These are phyloP conservation scores for Tragelaphus buxtoni DNA, from an alignment of 2,113 vertebrate genomes.

Conservation along the genomic window DNA sequence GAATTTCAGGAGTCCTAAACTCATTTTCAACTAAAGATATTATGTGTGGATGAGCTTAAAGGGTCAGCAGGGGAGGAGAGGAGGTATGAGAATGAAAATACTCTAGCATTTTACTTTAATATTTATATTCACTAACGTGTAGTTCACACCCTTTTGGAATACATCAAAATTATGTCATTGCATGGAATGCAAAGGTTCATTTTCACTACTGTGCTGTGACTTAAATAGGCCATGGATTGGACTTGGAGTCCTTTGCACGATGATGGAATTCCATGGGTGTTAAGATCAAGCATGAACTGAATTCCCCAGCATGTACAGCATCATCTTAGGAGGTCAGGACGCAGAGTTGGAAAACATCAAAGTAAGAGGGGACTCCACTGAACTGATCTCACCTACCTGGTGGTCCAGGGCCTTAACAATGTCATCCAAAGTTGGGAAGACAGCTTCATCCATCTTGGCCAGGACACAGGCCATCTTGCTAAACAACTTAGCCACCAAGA, in stretches of 20 bases:
- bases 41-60: neutral
- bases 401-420: constrained; percentile 25
- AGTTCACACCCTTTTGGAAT: neutral
- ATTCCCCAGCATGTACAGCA: neutral
- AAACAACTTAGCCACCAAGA: constrained; percentile 54
- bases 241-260: neutral
- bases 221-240: neutral
- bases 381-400: constrained; percentile 42
- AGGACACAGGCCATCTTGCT: constrained; percentile 65
- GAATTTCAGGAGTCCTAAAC: neutral
- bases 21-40: neutral
- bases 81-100: neutral
- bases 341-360: neutral
- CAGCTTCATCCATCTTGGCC: constrained; percentile 41
- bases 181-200: neutral
- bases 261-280: neutral
- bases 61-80: neutral
- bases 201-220: neutral
- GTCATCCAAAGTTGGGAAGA: constrained; percentile 64
- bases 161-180: neutral
- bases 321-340: neutral
- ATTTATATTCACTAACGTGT: neutral
- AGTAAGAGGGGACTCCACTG: neutral
- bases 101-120: neutral
- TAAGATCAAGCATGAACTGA: neutral